Base-by-base conservation (phyloP, 35 echinoderm and acorn worm species). In the Patiria miniata region DNA sequence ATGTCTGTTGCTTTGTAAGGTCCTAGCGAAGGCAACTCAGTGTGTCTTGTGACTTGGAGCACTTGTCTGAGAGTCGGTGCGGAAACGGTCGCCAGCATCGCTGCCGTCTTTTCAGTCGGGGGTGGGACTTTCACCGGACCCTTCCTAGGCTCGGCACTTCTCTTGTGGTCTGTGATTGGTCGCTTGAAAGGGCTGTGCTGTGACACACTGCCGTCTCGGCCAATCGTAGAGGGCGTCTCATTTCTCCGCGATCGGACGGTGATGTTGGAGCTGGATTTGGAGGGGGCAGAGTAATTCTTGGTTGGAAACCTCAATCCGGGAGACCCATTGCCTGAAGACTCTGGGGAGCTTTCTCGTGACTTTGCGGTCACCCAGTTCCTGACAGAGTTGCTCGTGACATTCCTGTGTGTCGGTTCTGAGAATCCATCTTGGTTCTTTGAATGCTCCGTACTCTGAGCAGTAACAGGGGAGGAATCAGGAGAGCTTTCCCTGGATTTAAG, bases 401-500 rank as follows among this genome's bases (percentile, higher is more conserved):
- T 73, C 34, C 65, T 18, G 23, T 73, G 26, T 14, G 26, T 30
- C 9, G 34, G 14, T 34, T 23, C 34, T 14, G 65, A 73, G 23
- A 16, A 34, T 73, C 65, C 65, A 30, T 73, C 34, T 26, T 32
- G 65, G 23, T 14, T 2, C 34, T 36, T 73, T 30, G 29, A 73
- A 1, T 22, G 65, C 9, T 23, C 65, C 34, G 10, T 73, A 34
- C 15, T 73, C 26, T 26, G 21, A 9, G 1, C 29, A n/a, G n/a
- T n/a, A 30, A 26, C 10, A 34, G 65, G 23, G 34, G 65, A 73
- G 19, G 8, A 32, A 32, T 73, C 65, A 14, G 65, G 65, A 3
- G 65, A 73, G 65, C 65, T 73, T 73, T 73, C 65, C 34, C 16
- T 26, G 7, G 65, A 73, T 73, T 73, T 73, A 28, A 73, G 65